Base-by-base conservation (phyloP, 2,888 invertebrate species). In the Endomychus coccineus region DNA sequence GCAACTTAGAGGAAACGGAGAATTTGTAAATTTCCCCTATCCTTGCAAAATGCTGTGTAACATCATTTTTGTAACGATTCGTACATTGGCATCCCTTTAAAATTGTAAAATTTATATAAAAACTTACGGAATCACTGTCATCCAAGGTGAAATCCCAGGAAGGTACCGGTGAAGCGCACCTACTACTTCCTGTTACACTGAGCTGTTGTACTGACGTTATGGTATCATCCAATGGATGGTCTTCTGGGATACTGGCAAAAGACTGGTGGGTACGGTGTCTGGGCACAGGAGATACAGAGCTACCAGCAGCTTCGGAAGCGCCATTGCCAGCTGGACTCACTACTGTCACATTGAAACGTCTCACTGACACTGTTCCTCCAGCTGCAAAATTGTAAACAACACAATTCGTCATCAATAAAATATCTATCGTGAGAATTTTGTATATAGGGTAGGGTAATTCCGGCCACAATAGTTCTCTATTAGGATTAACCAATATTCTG, bases 301-400 rank as follows among this genome's bases (percentile, higher is more conserved):
- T 50, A 24, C 43, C 53, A 5, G 47, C 28, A 32, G 50, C 45
- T 30, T 40, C 49, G 27, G 41, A 33, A 23, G 43, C 42, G 16
- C 33, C 40, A 16, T 22, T 33, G 15, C 40, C 41, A 22, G 43
- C 49, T 14, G 47, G 44, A 10, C 55, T 40, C 35, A 66, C 64
- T 14, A 67, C 66, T 19, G 71, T 73, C 51, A 74, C 71, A 57
- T 73, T 73, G 62, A 74, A 74, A 41, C 74, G 71, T 31, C 73
- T 61, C 22, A 50, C 52, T 43, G 32, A 49, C 50, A 4, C 27
- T 37, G 36, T 28, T 24, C 16, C 17, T 1, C 27, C 17, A 4
- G 35, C 37, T 33, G 36, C 24, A 40, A 31, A 31, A 12, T 15
- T 9, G 10, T n/a, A 29, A 29, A 29, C 10, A n/a, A n/a, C n/a